phyloP scores from a whole-genome alignment of 2,797 vertebrate genomes.

The Phoeniculus purpureus region DNA sequence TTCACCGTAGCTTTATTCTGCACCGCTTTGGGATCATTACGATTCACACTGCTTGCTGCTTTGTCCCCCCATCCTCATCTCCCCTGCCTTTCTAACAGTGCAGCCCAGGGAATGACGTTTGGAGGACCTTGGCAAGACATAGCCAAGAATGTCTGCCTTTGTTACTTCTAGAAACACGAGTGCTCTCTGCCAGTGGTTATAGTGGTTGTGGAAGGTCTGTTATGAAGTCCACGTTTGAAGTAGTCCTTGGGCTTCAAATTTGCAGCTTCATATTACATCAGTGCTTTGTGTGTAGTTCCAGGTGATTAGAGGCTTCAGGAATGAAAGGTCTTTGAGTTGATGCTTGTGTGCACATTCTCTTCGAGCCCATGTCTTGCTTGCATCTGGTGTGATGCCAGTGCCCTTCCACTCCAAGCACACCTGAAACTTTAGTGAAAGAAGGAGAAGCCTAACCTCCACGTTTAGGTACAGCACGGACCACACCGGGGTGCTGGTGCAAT shows the following conservation, averaged over 20 bases:
- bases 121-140: constrained; percentile 70
- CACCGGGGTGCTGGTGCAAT: background rate
- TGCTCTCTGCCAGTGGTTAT: constrained; percentile 43
- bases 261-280: background rate
- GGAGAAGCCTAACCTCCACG: background rate
- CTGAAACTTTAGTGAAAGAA: background rate
- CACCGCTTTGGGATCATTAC: constrained; percentile 71
- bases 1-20: constrained; percentile 74
- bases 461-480: background rate
- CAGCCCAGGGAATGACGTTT: constrained; percentile 63
- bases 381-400: background rate
- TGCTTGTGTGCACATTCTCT: background rate
- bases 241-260: background rate
- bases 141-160: constrained; percentile 57
- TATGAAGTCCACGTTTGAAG: constrained; percentile 35
- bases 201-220: constrained; percentile 39
- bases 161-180: constrained; percentile 64
- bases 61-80: background rate
- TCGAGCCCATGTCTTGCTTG: background rate
- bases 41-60: constrained; percentile 29
- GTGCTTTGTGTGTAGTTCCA: background rate
- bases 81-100: constrained; percentile 40
- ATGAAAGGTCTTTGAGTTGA: background rate
- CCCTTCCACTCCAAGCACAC: background rate
- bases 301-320: background rate